phyloP scores from a whole-genome alignment of 2,113 vertebrate species.

The Dicerorhinus sumatrensis region DNA sequence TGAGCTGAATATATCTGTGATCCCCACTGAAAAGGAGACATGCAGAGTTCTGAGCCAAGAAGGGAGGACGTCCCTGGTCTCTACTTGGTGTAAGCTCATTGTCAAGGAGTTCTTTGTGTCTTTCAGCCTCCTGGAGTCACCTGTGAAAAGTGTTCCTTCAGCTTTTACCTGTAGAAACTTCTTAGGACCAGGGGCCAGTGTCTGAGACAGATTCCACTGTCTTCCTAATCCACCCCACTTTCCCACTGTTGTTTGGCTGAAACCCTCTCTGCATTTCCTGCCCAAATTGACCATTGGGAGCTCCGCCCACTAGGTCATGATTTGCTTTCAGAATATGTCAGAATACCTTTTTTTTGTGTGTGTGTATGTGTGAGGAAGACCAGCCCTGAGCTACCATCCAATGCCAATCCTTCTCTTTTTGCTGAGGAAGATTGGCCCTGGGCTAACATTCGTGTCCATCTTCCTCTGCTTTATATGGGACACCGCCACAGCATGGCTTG shows the following conservation, averaged over 20 bases:
- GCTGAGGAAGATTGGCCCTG: no score
- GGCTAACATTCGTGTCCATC: no score
- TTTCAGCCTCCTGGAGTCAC: background rate
- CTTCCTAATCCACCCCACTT: background rate
- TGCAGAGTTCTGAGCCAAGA: background rate
- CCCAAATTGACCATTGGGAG: background rate
- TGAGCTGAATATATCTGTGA: background rate
- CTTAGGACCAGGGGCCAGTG: background rate
- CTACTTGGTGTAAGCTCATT: background rate
- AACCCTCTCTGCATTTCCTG: background rate
- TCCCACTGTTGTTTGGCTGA: background rate
- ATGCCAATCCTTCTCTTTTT: no score
- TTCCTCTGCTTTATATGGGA: no score
- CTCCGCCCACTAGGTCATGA: background rate
- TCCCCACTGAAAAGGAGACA: background rate
- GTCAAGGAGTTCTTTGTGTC: background rate
- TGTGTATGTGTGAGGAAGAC: no score
- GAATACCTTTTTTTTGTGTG: background rate
- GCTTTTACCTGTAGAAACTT: background rate
- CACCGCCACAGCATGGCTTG: no score
- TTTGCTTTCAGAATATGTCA: constrained; percentile 24
- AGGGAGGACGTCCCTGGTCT: background rate
- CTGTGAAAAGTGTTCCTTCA: background rate
- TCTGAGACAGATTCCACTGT: background rate
- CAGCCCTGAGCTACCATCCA: no score